Base-by-base conservation (phyloP, 2,797 vertebrate genomes). In the Lepus oiostolus region DNA sequence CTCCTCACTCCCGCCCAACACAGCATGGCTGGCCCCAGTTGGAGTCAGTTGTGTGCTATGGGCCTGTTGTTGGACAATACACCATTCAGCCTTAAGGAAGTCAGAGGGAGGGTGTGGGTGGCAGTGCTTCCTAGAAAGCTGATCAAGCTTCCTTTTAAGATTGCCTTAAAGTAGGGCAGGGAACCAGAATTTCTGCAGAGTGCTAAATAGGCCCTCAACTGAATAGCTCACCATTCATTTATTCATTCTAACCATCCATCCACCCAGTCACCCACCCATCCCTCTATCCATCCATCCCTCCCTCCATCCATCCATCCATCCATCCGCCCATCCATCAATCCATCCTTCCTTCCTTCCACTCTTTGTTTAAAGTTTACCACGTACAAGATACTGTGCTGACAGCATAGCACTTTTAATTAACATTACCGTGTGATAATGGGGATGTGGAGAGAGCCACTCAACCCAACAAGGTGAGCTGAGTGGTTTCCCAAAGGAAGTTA, bases 111-210 rank as follows among this genome's bases (percentile, higher is more conserved):
- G 65, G 5, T 30, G 35, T 67, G 35, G 28, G 17, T 42, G 65
- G 30, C 86, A 67, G 0, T 75, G 52, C 50, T 89, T 95, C 35
- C 60, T 92, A 76, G 67, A 86, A 95, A 74, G 32, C 42, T 75
- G 50, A 5, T 28, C 54, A n/a, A 7, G 21, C 62, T 88, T 85
- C 80, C 92, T 89, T 75, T 85, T 19, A 60, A 35, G 42, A 58
- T 67, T 12, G 21, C 38, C 62, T 74, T 70, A 77, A 4, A 77
- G 47, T 24, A 65, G 19, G 47, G 30, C 6, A 63, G 22, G 54
- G 32, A 71, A 68, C 74, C 11, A 5, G 50, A 62, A 60, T 84
- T 88, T 88, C 58, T 79, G 3, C 16, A 58, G n/a, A 71, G 9
- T 85, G 32, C n/a, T 87, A 26, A 68, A 89, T 79, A 60, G 70